phyloP scores from a whole-genome alignment of 2,113 vertebrate species.

The Gopherus evgoodei region DNA sequence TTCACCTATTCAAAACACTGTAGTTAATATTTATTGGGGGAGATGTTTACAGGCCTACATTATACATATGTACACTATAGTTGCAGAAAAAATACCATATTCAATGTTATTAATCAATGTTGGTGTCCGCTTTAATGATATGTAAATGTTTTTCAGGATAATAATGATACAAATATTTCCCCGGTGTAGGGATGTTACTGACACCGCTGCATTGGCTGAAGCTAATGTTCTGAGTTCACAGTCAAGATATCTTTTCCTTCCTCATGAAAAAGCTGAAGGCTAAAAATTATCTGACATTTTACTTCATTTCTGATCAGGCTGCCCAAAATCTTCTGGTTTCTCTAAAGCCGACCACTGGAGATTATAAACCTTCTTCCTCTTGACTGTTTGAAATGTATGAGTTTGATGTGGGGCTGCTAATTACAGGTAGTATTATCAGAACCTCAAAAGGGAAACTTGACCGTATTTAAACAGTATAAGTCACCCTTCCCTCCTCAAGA shows the following conservation, averaged over 20 bases:
- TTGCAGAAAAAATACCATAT: neutral
- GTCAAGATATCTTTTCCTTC: conserved; percentile 55
- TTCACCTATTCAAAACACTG: neutral
- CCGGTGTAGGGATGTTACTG: neutral
- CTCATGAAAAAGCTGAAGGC: conserved; percentile 48
- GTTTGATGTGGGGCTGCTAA: too few species aligned
- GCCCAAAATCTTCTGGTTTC: neutral
- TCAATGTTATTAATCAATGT: conserved; percentile 26
- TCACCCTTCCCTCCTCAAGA: too few species aligned
- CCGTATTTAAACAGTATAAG: too few species aligned
- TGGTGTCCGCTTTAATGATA: neutral
- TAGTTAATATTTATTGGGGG: neutral
- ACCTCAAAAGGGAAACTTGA: too few species aligned
- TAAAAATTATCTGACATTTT: conserved; percentile 40
- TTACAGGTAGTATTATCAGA: too few species aligned
- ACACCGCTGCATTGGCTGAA: conserved; percentile 26
- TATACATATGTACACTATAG: neutral
- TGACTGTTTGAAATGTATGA: too few species aligned
- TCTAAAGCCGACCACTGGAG: neutral
- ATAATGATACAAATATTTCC: conserved; percentile 37
- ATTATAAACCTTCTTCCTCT: too few species aligned
- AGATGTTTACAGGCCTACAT: conserved; percentile 1
- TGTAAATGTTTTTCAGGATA: neutral
- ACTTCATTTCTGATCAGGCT: neutral
- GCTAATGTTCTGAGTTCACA: conserved; percentile 50